These are phyloP conservation scores for Acleris sparsana DNA, from an alignment of 2,888 invertebrate genomes.

Conservation along the genomic window DNA sequence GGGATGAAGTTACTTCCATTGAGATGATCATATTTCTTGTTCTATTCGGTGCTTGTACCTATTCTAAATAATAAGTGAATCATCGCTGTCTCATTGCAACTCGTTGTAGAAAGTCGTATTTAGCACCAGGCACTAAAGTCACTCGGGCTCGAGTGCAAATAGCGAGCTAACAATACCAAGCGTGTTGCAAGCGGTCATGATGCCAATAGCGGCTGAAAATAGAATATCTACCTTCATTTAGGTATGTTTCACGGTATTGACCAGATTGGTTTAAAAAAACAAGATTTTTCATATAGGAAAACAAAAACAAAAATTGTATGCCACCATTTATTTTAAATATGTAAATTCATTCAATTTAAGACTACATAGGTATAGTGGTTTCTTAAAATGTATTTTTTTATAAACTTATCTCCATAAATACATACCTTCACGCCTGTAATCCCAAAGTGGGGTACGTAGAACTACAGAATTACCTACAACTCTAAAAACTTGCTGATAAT, in stretches of 20 bases:
- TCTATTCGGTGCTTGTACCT: not conserved
- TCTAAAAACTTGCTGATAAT: too few relatives aligned
- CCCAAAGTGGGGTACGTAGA: too few relatives aligned
- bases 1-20: too few relatives aligned
- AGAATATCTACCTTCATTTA: slow-evolving; percentile 9
- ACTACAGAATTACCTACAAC: too few relatives aligned
- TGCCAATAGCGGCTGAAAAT: slow-evolving; percentile 27
- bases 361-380: too few relatives aligned
- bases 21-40: too few relatives aligned
- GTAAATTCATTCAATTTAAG: not conserved
- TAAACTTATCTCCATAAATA: too few relatives aligned
- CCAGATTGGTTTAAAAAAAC: too few relatives aligned
- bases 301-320: not conserved
- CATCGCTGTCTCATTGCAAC: slow-evolving; percentile 8
- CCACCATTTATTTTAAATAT: slow-evolving; percentile 14
- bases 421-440: too few relatives aligned
- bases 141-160: slow-evolving; percentile 25
- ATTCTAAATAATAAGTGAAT: slow-evolving; percentile 7
- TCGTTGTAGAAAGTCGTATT: slow-evolving; percentile 13
- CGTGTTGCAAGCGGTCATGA: slow-evolving; percentile 27
- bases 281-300: too few relatives aligned
- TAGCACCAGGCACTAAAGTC: slow-evolving; percentile 21
- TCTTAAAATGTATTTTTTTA: too few relatives aligned
- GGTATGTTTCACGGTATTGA: too few relatives aligned
- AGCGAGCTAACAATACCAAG: slow-evolving; percentile 30